Percentiles rank a stretch among this genome's conserved stretches.
Evolutionary conservation across 2,888 invertebrate species (phyloP).

Genomic region (Anodontia alba): DNA sequence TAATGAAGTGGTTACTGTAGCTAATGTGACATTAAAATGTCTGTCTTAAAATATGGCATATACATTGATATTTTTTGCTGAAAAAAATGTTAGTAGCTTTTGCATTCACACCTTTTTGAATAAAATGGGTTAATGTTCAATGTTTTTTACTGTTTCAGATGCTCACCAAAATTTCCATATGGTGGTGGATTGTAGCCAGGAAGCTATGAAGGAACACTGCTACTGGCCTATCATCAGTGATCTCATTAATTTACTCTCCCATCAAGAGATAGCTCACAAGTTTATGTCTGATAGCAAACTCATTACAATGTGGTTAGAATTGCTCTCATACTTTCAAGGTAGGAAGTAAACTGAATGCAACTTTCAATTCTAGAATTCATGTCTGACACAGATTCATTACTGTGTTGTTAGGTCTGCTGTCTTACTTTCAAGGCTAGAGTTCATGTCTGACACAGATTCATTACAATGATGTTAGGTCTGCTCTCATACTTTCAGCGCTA

Average conservation of each 20-base stretch:
- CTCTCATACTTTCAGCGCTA: no score
- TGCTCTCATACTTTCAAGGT: conserved; percentile 97
- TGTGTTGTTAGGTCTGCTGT: neutral
- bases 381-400: neutral
- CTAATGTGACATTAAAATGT: no score
- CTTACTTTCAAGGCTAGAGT: neutral
- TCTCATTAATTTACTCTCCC: conserved; percentile 97
- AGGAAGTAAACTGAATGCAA: no score
- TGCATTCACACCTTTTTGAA: no score
- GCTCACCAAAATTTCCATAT: conserved; percentile 90
- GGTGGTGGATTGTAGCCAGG: conserved; percentile 95
- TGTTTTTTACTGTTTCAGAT: conserved; percentile 92
- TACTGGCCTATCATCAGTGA: conserved; percentile 99
- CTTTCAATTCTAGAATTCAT: no score
- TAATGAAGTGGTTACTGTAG: no score
- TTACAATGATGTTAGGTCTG: no score
- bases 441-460: no score
- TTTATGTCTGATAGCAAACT: conserved; percentile 94
- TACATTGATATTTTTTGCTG: no score
- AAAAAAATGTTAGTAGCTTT: no score
- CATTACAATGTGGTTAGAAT: conserved; percentile 98
- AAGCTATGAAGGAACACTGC: conserved; percentile 98
- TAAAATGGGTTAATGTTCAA: no score
- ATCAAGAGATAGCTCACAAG: conserved; percentile 94
- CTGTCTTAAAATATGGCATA: no score